phyloP scores from a whole-genome alignment of 2,888 invertebrate genomes.

The Sceliomorpha sp. region DNA sequence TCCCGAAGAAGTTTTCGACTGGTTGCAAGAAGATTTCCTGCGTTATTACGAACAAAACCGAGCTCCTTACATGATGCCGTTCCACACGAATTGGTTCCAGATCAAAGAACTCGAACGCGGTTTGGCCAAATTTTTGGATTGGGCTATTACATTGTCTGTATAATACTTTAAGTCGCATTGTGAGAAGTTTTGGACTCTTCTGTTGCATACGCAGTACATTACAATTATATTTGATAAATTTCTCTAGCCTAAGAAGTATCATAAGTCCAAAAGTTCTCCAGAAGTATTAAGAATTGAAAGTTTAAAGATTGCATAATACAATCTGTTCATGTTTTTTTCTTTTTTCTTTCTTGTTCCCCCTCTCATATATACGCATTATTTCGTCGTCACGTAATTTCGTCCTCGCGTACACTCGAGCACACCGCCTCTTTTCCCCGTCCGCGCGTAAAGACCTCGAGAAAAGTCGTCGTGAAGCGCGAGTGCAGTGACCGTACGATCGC shows the following conservation, averaged over 20 bases:
- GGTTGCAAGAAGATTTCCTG: constrained; percentile 94
- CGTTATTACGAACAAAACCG: constrained; percentile 92
- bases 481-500: constrained; percentile 64
- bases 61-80: constrained; percentile 96
- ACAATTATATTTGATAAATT: too few species aligned
- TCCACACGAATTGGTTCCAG: constrained; percentile 98
- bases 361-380: constrained; percentile 48
- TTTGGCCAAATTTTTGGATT: constrained; percentile 91
- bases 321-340: too few species aligned
- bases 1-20: constrained; percentile 88
- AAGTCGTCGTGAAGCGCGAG: constrained; percentile 58
- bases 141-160: constrained; percentile 87
- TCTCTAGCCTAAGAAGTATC: too few species aligned
- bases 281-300: too few species aligned
- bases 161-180: constrained; percentile 4
- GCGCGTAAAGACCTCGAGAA: constrained; percentile 53
- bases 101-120: constrained; percentile 91
- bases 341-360: too few species aligned
- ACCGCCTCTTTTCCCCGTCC: constrained; percentile 25
- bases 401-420: constrained; percentile 43
- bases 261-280: too few species aligned
- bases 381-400: constrained; percentile 39
- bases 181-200: too few species aligned
- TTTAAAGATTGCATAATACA: too few species aligned
- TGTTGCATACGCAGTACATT: too few species aligned